Evolutionary conservation across 1,140 invertebrate genomes (phyloP).

Genomic region (Tetragnatha versicolor): DNA sequence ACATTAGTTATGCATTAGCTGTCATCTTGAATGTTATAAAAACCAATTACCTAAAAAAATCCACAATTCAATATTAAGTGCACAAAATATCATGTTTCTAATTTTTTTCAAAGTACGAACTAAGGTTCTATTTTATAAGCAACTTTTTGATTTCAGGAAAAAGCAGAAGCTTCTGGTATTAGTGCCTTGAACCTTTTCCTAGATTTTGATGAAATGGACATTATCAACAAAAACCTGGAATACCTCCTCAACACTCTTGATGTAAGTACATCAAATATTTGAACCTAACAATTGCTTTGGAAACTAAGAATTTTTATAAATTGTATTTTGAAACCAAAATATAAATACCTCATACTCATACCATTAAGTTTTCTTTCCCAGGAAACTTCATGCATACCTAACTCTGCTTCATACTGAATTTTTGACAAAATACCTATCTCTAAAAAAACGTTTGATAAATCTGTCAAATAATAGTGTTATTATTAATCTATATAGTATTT

Average conservation of each 20-base stretch:
- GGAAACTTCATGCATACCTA: no score
- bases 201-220: slow-evolving; percentile 85
- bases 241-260: slow-evolving; percentile 89
- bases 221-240: slow-evolving; percentile 77
- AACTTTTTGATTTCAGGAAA: slow-evolving; percentile 68
- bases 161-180: slow-evolving; percentile 74
- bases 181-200: slow-evolving; percentile 81
- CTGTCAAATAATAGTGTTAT: no score
- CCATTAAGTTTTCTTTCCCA: no score
- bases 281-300: no score
- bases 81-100: not conserved
- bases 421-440: no score
- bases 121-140: not conserved
- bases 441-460: no score
- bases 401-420: no score
- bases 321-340: no score
- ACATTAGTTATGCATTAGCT: not conserved
- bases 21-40: not conserved
- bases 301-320: no score
- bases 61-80: no score
- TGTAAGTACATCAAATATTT: slow-evolving; percentile 72
- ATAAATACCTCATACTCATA: no score
- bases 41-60: not conserved
- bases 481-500: no score
- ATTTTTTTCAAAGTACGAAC: not conserved